Conservation (phyloP, 1,140 invertebrate species). For the Diachasma alloeum region DNA sequence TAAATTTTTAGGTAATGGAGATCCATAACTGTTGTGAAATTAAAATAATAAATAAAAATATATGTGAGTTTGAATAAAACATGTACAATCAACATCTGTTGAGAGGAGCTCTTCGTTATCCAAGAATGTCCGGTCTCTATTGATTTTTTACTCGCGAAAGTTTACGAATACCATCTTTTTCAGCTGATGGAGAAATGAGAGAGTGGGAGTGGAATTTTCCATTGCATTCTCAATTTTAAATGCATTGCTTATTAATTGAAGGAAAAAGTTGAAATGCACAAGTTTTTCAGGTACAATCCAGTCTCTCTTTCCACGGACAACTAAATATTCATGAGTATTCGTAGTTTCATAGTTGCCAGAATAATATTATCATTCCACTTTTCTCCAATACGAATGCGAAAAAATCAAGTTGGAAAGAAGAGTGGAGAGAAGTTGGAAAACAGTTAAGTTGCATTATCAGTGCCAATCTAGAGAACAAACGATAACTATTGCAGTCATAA, state of each 20-base stretch:
- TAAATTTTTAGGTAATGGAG: neutral
- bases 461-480: neutral
- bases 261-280: slow-evolving; percentile 1
- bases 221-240: neutral
- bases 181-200: neutral
- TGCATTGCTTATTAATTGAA: slow-evolving; percentile 17
- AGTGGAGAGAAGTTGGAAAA: neutral
- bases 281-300: neutral
- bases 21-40: no score
- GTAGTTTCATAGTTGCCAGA: slow-evolving; percentile 3
- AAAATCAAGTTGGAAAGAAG: neutral
- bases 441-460: neutral
- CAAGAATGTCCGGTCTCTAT: neutral
- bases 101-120: no score
- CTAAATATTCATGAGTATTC: slow-evolving; percentile 27
- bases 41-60: no score
- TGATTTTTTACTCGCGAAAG: neutral
- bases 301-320: neutral
- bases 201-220: no score
- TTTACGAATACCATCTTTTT: neutral
- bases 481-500: neutral
- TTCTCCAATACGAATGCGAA: neutral
- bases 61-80: no score
- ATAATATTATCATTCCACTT: slow-evolving; percentile 21
- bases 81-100: no score